A percentile compares a stretch with the other conserved stretches of the same genome.
Evolutionary conservation across 1,140 invertebrate genomes (phyloP).

Genomic region (Aradophagus sp.): DNA sequence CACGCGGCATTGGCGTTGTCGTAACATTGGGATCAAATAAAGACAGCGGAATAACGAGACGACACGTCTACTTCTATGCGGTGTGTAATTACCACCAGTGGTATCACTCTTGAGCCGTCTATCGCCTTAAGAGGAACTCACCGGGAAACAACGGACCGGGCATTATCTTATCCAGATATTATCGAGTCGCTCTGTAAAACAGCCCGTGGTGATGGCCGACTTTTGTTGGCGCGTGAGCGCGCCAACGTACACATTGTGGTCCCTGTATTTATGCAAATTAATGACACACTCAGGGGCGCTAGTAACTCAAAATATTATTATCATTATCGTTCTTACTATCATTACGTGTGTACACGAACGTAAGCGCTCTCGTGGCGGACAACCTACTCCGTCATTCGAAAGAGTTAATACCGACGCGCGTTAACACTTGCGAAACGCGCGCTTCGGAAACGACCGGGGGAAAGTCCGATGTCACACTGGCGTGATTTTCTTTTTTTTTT

Average conservation of each 20-base stretch:
- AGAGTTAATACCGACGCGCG: constrained; percentile 20
- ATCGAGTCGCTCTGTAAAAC: constrained; percentile 60
- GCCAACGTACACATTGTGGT: constrained; percentile 45
- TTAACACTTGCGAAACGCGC: constrained; percentile 29
- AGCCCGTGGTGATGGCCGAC: constrained; percentile 49
- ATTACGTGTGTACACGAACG: constrained; percentile 44
- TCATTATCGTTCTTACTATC: constrained; percentile 47
- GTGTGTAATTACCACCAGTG: constrained; percentile 52
- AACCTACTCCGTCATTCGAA: constrained; percentile 32
- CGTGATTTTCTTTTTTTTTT: too few relatives aligned
- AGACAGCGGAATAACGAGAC: constrained; percentile 44
- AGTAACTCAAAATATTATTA: constrained; percentile 56
- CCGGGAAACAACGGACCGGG: constrained; percentile 54
- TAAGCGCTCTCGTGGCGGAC: constrained; percentile 45
- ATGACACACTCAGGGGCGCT: constrained; percentile 52
- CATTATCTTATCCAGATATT: constrained; percentile 65
- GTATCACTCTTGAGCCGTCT: constrained; percentile 54
- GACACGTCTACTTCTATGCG: constrained; percentile 41
- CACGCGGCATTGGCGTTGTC: too few relatives aligned
- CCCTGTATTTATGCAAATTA: constrained; percentile 60
- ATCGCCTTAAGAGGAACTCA: constrained; percentile 56
- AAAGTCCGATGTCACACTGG: constrained; percentile 8
- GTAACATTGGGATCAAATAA: too few relatives aligned
- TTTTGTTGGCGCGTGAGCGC: constrained; percentile 44
- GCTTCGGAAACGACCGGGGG: constrained; percentile 19